Evolutionary conservation across 2,888 invertebrate species (phyloP).

Genomic region (Drosophila subquinaria): DNA sequence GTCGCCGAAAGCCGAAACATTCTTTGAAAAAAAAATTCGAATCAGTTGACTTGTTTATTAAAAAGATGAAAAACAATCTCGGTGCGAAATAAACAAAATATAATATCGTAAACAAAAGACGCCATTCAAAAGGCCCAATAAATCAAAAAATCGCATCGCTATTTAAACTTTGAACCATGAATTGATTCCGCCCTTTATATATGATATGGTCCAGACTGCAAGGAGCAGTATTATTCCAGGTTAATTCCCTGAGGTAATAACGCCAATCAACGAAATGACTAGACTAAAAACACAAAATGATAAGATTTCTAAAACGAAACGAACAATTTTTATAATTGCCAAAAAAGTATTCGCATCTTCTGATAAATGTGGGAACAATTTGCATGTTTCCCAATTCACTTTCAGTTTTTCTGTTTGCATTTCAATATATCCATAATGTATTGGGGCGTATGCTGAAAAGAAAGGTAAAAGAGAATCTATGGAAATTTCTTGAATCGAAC

Average conservation of each 20-base stretch:
- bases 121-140: slow-evolving; percentile 20
- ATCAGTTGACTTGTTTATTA: slow-evolving; percentile 72
- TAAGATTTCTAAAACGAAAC: slow-evolving; percentile 11
- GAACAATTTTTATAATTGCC: not conserved
- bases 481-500: slow-evolving; percentile 46
- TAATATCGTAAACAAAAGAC: slow-evolving; percentile 35
- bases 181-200: not conserved
- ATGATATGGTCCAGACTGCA: slow-evolving; percentile 50
- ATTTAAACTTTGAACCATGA: not conserved
- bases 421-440: slow-evolving; percentile 52
- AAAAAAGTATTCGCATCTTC: not conserved
- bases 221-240: slow-evolving; percentile 34
- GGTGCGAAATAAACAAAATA: slow-evolving; percentile 26
- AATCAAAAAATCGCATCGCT: slow-evolving; percentile 18
- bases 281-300: slow-evolving; percentile 7
- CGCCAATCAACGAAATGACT: not conserved
- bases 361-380: not conserved
- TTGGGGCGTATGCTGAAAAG: slow-evolving; percentile 20
- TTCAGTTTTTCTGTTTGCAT: slow-evolving; percentile 25
- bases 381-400: not conserved
- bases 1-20: slow-evolving; percentile 19
- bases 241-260: slow-evolving; percentile 13
- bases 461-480: slow-evolving; percentile 34
- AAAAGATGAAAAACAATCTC: slow-evolving; percentile 55
- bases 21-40: slow-evolving; percentile 26